phyloP scores from a whole-genome alignment of 2,888 invertebrate species.

The Drosophila putrida region DNA sequence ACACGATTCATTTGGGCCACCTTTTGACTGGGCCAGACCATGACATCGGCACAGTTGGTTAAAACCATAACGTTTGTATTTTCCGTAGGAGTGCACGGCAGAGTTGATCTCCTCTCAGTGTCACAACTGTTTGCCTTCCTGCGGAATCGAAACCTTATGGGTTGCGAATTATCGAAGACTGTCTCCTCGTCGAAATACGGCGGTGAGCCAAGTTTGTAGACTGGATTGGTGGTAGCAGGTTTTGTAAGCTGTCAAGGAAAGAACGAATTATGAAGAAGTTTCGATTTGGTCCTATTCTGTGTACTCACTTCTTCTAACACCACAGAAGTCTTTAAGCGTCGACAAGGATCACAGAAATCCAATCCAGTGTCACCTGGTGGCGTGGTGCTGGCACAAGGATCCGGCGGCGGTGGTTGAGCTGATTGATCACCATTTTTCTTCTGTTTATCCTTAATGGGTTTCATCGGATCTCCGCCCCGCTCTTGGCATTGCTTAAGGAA shows the following conservation, averaged over 20 bases:
- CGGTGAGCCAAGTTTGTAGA: constrained; percentile 21
- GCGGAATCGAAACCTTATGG: constrained; percentile 68
- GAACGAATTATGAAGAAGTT: not conserved
- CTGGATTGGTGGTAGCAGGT: constrained; percentile 57
- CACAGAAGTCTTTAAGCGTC: constrained; percentile 56
- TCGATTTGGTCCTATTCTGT: no score
- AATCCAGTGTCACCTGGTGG: constrained; percentile 25
- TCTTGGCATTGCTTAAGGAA: constrained; percentile 48
- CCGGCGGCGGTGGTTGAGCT: constrained; percentile 11
- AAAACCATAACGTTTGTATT: constrained; percentile 71
- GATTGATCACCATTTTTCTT: not conserved
- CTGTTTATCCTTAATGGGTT: not conserved
- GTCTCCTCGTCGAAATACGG: constrained; percentile 72
- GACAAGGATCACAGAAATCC: constrained; percentile 62
- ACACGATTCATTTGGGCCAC: constrained; percentile 73
- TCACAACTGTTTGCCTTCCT: constrained; percentile 57
- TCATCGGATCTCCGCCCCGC: constrained; percentile 20
- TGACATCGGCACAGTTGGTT: constrained; percentile 62
- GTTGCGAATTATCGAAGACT: constrained; percentile 59
- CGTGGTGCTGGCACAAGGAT: constrained; percentile 49
- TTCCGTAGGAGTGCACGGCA: constrained; percentile 55
- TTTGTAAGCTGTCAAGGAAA: constrained; percentile 47
- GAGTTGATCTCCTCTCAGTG: constrained; percentile 37
- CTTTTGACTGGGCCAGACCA: constrained; percentile 74
- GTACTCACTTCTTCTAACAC: constrained; percentile 64